Base-by-base conservation (phyloP, 2,888 invertebrate species). In the Mystacides longicornis region DNA sequence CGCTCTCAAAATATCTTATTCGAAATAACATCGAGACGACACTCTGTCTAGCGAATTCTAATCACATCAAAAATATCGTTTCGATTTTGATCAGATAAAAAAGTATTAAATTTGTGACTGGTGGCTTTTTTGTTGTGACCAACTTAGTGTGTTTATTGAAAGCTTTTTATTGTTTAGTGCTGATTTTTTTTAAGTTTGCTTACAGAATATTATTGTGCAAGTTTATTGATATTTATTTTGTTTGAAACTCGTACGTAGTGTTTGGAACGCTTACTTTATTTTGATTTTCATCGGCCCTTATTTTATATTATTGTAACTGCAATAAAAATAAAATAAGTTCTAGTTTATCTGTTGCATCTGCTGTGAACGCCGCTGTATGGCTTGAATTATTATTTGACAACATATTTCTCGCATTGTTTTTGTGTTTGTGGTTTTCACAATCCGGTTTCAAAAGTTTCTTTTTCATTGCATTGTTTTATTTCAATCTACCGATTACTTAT, bases 351-450 rank as follows among this genome's bases (percentile, higher is more conserved):
- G 37, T 37, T 37, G 37, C 37, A 37, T 50, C 50, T 50, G 50
- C 37, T 33, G 31, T 50, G 31, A 33, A 27, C 33, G 19, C 31
- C 21, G 5, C 7, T 37, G 37, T 14, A 37, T 52, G 52, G 52
- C 52, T 47, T 48, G 48, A 48, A 47, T 53, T 53, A 46, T 53
- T 53, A 14, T 48, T 46, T 46, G 19, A 46, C 21, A 21, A 48
- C 47, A 37, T 53, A 47, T 46, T 46, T 53, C 22, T 48, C 48
- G 48, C 23, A 21, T 48, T 53, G 37, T 53, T 50, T 53, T 31
- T 53, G 53, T 53, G 53, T 53, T 52, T 31, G 31, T 27, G 53
- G 23, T 47, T 53, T 53, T 19, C 48, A 33, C 20, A 16, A 47
- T 14, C 21, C 53, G 21, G 21, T 22, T 48, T n/a, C 22, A 52